phyloP scores from a whole-genome alignment of 2,888 invertebrate genomes.

The Ophion ventricosus region DNA sequence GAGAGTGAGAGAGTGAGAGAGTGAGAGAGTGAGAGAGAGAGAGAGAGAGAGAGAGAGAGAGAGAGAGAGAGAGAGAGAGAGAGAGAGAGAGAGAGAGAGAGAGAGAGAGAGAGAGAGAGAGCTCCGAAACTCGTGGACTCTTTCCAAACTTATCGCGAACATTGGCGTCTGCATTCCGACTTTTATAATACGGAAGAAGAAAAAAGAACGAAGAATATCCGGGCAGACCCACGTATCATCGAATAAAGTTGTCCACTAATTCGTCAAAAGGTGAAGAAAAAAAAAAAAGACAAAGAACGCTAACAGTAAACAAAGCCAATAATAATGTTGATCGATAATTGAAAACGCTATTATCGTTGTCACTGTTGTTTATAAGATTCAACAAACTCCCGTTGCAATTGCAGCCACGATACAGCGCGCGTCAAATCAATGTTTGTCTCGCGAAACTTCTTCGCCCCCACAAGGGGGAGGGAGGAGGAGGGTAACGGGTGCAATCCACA shows the following conservation, averaged over 20 bases:
- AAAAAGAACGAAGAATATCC: neutral
- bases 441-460: neutral
- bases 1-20: no score
- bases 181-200: neutral
- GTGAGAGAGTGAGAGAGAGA: no score
- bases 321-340: neutral
- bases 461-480: no score
- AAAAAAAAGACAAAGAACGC: neutral
- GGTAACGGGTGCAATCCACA: neutral
- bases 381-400: constrained; percentile 24
- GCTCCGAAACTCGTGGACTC: no score
- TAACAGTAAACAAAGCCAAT: neutral
- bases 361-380: constrained; percentile 14
- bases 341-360: neutral
- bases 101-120: no score
- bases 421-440: constrained; percentile 32
- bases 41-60: no score
- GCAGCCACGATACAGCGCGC: constrained; percentile 9
- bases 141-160: no score
- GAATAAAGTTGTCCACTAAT: neutral
- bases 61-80: no score
- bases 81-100: no score
- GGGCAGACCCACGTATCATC: no score
- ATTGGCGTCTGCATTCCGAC: no score
- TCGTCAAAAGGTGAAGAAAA: neutral